phyloP scores from a whole-genome alignment of 2,113 vertebrate genomes.

The Fulmarus glacialis region DNA sequence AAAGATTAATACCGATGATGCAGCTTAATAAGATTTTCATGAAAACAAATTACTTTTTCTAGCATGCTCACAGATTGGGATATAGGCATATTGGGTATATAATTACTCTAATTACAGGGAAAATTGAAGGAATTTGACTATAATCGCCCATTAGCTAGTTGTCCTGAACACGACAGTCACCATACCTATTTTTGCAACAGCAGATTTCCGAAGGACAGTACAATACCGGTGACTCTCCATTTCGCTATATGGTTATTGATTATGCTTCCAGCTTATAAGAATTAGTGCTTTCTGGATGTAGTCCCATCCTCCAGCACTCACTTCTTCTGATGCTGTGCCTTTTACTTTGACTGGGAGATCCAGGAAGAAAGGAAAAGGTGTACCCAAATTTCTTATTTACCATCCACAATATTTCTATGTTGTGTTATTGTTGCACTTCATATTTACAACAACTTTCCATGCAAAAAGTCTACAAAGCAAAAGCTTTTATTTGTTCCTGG shows the following conservation, averaged over 20 bases:
- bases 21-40: constrained; percentile 1
- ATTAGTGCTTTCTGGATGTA: background rate
- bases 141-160: background rate
- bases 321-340: background rate
- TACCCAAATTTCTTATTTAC: background rate
- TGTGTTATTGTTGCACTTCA: background rate
- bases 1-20: background rate
- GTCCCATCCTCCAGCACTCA: background rate
- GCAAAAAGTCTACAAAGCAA: background rate
- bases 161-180: background rate
- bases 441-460: background rate
- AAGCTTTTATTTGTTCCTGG: background rate
- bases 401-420: background rate
- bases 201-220: background rate
- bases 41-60: constrained; percentile 9
- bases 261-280: background rate
- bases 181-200: background rate
- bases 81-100: background rate
- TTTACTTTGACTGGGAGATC: background rate
- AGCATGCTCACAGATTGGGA: background rate
- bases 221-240: background rate
- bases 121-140: constrained; percentile 7
- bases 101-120: constrained; percentile 1
- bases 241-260: background rate
- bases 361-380: background rate